Evolutionary conservation across 2,888 invertebrate species (phyloP).

Genomic region (Uropetala carovei): DNA sequence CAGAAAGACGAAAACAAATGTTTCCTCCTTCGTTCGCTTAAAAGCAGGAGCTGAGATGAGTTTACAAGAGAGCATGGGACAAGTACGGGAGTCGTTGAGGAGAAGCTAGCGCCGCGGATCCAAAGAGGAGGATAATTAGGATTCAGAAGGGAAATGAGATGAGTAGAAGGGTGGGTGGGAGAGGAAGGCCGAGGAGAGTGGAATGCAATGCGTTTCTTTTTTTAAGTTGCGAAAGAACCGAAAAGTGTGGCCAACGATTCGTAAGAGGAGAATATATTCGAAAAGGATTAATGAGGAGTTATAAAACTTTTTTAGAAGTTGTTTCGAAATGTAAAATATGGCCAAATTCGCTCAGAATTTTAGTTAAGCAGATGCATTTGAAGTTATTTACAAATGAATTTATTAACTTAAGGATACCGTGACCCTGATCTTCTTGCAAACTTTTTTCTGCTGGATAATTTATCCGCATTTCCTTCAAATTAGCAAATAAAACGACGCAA

Average conservation of each 20-base stretch:
- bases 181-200: not conserved
- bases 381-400: not conserved
- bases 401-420: not conserved
- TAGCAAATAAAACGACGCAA: no score
- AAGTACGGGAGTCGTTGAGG: not conserved
- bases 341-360: not conserved
- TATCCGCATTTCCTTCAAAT: no score
- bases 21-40: not conserved
- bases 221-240: not conserved
- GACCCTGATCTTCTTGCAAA: no score
- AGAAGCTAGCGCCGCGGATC: no score
- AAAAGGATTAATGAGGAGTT: slow-evolving; percentile 19
- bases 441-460: no score
- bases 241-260: not conserved
- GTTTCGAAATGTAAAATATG: slow-evolving; percentile 15
- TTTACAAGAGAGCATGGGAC: not conserved
- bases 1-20: not conserved
- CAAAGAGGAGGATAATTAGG: not conserved
- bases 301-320: slow-evolving; percentile 13
- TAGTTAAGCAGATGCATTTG: not conserved
- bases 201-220: slow-evolving; percentile 10
- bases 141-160: not conserved
- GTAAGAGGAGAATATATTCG: not conserved
- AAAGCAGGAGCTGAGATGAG: not conserved
- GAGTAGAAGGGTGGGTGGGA: not conserved